Conservation (phyloP, 2,888 invertebrate species). For the Zhuqinia jingwanae region DNA sequence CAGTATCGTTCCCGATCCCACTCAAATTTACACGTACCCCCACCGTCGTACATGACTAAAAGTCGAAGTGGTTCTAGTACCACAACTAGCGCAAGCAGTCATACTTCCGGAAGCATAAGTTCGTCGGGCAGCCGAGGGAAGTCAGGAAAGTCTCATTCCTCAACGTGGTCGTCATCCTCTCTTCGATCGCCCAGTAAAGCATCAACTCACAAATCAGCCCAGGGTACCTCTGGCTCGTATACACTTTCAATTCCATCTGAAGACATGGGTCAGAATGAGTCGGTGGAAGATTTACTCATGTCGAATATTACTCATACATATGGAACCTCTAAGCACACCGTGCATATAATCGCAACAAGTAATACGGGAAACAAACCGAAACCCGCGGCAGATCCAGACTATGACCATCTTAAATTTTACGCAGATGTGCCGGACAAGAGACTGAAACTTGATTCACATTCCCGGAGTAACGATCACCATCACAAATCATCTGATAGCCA, state of each 20-base stretch:
- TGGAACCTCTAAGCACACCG: slow-evolving; percentile 68
- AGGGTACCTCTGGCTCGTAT: slow-evolving; percentile 65
- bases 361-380: slow-evolving; percentile 56
- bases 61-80: slow-evolving; percentile 42
- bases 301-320: slow-evolving; percentile 50
- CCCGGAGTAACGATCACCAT: slow-evolving; percentile 44
- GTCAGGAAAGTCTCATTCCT: slow-evolving; percentile 52
- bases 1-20: slow-evolving; percentile 56
- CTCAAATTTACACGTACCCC: slow-evolving; percentile 29
- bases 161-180: slow-evolving; percentile 11
- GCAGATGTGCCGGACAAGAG: slow-evolving; percentile 69
- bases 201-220: slow-evolving; percentile 46
- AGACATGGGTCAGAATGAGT: slow-evolving; percentile 76
- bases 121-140: slow-evolving; percentile 45
- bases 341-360: slow-evolving; percentile 76
- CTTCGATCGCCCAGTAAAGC: slow-evolving; percentile 31
- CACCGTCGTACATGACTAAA: slow-evolving; percentile 38
- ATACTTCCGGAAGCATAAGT: not conserved
- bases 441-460: slow-evolving; percentile 57
- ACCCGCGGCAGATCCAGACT: slow-evolving; percentile 64
- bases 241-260: slow-evolving; percentile 77
- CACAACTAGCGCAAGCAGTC: slow-evolving; percentile 2
- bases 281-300: slow-evolving; percentile 72
- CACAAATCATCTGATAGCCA: slow-evolving; percentile 17
- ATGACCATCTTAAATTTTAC: slow-evolving; percentile 72